Evolutionary conservation across 2,797 vertebrate species (phyloP).

Genomic region (Lepus townsendii): DNA sequence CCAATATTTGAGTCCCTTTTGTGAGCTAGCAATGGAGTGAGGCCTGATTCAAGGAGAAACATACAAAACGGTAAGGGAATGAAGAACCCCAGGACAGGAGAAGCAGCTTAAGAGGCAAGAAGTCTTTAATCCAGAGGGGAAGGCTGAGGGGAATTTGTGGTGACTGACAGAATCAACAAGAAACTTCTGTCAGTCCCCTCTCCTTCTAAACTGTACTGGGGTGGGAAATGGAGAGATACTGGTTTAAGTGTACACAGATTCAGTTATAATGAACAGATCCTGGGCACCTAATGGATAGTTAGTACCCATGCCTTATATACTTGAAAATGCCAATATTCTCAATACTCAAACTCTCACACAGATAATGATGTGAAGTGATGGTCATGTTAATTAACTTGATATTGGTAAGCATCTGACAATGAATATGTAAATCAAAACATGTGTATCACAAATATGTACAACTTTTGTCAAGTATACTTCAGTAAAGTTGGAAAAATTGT

Average conservation of each 20-base stretch:
- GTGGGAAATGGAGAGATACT: background rate
- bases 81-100: background rate
- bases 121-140: background rate
- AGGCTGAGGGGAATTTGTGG: background rate
- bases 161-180: background rate
- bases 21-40: background rate
- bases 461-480: background rate
- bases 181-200: background rate
- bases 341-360: background rate
- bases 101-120: background rate
- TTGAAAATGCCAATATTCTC: background rate
- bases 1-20: background rate
- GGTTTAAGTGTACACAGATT: background rate
- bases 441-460: background rate
- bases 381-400: background rate
- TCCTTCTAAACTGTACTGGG: background rate
- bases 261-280: background rate
- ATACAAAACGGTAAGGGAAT: background rate
- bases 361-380: background rate
- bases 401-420: background rate
- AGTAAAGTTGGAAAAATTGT: background rate
- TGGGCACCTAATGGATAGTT: background rate
- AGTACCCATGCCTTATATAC: background rate
- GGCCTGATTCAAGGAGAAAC: background rate
- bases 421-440: background rate